Evolutionary conservation across 2,888 invertebrate species (phyloP), one percentile per base, ranked within the genome.

Genomic region (Phorcus lineatus): DNA sequence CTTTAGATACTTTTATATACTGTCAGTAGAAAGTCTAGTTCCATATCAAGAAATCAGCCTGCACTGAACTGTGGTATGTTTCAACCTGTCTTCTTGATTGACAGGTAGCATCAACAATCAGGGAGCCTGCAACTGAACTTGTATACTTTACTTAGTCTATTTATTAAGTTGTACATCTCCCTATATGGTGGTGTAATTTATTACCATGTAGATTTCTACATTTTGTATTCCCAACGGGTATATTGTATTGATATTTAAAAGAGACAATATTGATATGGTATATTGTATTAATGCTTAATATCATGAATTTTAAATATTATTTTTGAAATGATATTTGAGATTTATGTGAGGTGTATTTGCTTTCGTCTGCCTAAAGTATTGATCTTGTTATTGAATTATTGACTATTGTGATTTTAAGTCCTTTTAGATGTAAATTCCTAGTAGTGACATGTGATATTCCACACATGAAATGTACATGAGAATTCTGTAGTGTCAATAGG

Each of bases 211-310:
- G 62, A 62, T 62, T 62, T 62, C 28, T 24, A 62, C 24, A 70
- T 70, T 70, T 31, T 70, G 36, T 40, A 70, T 70, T 70, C 40
- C n/a, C 36, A 70, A 70, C 70, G 70, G 70, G 70, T 70, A 70
- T 70, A 36, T 31, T 70, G 28, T 70, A 40, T 70, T 70, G 19
- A 70, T 70, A 70, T 70, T 19, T 36, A 70, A 62, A 62, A 62
- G 47, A 47, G 47, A 47, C 13, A 47, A 47, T 47, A 47, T 47
- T 47, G 13, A 47, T 47, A 47, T 47, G 47, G 47, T 47, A 47
- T 47, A 47, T 62, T 28, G 28, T 62, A 62, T 24, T 28, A 62
- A 28, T 62, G 62, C 62, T 17, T 2, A 28, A 62, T 13, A 47
- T 11, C 47, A 47, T 47, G 47, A 47, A 62, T 62, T 16, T 62